Evolutionary conservation across 2,113 vertebrate species (phyloP).

Genomic region (Indri indri): DNA sequence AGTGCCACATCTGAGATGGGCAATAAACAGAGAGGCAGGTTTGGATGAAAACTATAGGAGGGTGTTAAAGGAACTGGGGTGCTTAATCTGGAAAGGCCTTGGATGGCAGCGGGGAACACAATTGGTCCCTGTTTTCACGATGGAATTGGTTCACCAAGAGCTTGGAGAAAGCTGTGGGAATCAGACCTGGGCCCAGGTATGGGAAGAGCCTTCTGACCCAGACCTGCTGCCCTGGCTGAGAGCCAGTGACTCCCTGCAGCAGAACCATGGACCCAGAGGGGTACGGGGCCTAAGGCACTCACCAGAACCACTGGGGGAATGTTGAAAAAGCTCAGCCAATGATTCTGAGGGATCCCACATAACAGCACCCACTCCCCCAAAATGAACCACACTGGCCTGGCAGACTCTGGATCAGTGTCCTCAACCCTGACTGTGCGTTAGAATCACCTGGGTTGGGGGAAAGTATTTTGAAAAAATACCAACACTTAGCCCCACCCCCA

Average conservation of each 20-base stretch:
- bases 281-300: not conserved
- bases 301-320: not conserved
- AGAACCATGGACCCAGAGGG: not conserved
- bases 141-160: not conserved
- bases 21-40: not conserved
- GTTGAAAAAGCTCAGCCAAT: not conserved
- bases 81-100: not conserved
- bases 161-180: not conserved
- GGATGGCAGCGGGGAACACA: accelerated
- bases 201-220: not conserved
- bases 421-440: not conserved
- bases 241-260: not conserved
- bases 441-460: not conserved
- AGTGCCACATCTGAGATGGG: not conserved
- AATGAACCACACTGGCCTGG: not conserved
- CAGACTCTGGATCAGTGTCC: not conserved
- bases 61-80: not conserved
- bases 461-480: not conserved
- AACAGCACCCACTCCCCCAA: not conserved
- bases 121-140: not conserved
- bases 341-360: too few relatives aligned
- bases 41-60: not conserved
- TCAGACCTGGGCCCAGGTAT: not conserved
- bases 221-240: not conserved
- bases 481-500: not conserved